Evolutionary conservation across 2,888 invertebrate species (phyloP).

Genomic region (Caenorhabditis sp.): DNA sequence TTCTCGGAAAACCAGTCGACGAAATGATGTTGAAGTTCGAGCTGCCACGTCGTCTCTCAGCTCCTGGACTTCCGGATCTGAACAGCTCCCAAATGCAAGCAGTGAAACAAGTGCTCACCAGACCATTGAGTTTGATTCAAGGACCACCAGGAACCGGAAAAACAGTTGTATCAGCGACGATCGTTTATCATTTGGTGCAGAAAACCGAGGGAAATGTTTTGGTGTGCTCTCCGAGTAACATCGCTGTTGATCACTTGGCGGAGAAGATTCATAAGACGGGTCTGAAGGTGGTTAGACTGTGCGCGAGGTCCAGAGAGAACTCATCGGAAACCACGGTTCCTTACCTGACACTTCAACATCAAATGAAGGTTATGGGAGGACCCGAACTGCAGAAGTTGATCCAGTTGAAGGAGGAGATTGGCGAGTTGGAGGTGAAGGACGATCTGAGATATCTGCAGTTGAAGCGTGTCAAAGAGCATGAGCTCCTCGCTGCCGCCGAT

Average conservation of each 20-base stretch:
- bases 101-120: slow-evolving; percentile 96
- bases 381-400: slow-evolving; percentile 50
- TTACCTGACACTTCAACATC: slow-evolving; percentile 96
- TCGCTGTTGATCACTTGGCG: slow-evolving; percentile 98
- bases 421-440: slow-evolving; percentile 95
- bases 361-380: slow-evolving; percentile 95
- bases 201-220: slow-evolving; percentile 89
- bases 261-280: slow-evolving; percentile 99
- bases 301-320: slow-evolving; percentile 97
- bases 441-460: slow-evolving; percentile 90
- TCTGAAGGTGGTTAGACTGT: slow-evolving; percentile 93
- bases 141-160: slow-evolving; percentile 84
- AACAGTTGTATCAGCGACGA: slow-evolving; percentile 98
- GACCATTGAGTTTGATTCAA: slow-evolving; percentile 96
- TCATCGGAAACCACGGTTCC: slow-evolving; percentile 98
- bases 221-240: slow-evolving; percentile 99
- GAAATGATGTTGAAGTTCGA: slow-evolving; percentile 81
- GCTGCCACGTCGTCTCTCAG: slow-evolving; percentile 92
- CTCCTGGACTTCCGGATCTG: slow-evolving; percentile 96
- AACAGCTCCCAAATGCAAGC: slow-evolving; percentile 99
- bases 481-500: slow-evolving; percentile 89
- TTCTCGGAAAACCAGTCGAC: slow-evolving; percentile 88
- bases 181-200: slow-evolving; percentile 97
- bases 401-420: slow-evolving; percentile 90
- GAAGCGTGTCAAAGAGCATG: slow-evolving; percentile 67